These are phyloP conservation scores for Aphaenogaster rudis DNA, from an alignment of 1,140 invertebrate genomes.

Conservation along the genomic window DNA sequence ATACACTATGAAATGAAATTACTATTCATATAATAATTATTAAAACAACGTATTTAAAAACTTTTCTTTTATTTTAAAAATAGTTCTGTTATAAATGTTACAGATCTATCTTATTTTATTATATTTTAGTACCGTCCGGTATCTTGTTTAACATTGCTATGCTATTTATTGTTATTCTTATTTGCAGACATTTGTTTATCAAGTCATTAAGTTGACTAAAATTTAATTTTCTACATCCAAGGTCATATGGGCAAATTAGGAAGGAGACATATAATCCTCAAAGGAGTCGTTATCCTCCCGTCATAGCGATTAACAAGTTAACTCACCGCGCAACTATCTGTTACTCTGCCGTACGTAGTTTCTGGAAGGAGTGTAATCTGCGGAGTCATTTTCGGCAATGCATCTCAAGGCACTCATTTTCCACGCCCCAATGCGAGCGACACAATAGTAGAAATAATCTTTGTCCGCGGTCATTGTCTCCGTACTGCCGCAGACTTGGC, in stretches of 20 bases:
- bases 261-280: background rate
- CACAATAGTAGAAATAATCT: conserved; percentile 12
- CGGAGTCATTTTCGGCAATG: conserved; percentile 6
- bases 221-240: background rate
- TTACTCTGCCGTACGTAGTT: conserved; percentile 2
- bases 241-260: background rate
- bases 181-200: background rate
- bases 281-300: background rate
- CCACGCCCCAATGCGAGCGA: background rate
- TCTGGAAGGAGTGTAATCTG: conserved; percentile 15
- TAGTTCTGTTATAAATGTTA: background rate
- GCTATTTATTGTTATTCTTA: background rate
- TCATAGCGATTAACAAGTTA: conserved; percentile 19
- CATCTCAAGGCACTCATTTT: conserved; percentile 22
- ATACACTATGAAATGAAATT: background rate
- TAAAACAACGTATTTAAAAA: background rate
- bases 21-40: background rate
- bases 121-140: background rate
- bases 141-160: background rate
- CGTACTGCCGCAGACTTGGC: background rate
- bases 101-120: conserved; percentile 2
- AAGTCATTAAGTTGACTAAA: background rate
- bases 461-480: conserved; percentile 11
- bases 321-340: background rate
- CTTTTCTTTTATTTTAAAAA: background rate